Conservation (phyloP, 2,888 invertebrate species). For the Tanytarsus gracilentus region DNA sequence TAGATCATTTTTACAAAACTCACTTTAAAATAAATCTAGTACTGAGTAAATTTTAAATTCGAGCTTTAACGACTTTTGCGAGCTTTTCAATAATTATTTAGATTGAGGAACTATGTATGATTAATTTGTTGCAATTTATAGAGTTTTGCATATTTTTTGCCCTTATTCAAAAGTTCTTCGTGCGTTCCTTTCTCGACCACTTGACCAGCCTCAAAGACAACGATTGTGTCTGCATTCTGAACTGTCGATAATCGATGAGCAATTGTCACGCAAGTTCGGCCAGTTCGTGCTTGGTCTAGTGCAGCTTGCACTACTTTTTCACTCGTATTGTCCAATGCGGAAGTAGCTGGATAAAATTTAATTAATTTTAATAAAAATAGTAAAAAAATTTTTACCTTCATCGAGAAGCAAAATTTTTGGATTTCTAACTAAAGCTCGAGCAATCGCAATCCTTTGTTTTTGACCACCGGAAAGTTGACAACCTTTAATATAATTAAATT, state of each 20-base stretch:
- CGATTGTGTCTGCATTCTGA: constrained; percentile 73
- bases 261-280: constrained; percentile 76
- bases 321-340: constrained; percentile 67
- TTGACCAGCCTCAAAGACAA: constrained; percentile 66
- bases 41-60: not conserved
- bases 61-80: not conserved
- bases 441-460: constrained; percentile 68
- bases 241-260: constrained; percentile 80
- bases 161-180: constrained; percentile 56
- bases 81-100: no score
- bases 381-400: constrained; percentile 47
- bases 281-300: constrained; percentile 67
- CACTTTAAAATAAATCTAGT: not conserved
- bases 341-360: constrained; percentile 51
- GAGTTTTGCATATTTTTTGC: constrained; percentile 57
- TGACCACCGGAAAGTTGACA: constrained; percentile 77
- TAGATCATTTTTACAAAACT: not conserved
- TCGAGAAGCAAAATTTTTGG: constrained; percentile 63
- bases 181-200: constrained; percentile 73
- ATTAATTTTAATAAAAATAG: not conserved
- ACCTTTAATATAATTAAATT: no score
- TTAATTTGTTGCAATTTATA: constrained; percentile 51
- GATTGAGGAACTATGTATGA: no score
- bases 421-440: constrained; percentile 61
- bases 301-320: constrained; percentile 81